phyloP scores from a whole-genome alignment of 2,888 invertebrate genomes.

The Drosophila lacicola region DNA sequence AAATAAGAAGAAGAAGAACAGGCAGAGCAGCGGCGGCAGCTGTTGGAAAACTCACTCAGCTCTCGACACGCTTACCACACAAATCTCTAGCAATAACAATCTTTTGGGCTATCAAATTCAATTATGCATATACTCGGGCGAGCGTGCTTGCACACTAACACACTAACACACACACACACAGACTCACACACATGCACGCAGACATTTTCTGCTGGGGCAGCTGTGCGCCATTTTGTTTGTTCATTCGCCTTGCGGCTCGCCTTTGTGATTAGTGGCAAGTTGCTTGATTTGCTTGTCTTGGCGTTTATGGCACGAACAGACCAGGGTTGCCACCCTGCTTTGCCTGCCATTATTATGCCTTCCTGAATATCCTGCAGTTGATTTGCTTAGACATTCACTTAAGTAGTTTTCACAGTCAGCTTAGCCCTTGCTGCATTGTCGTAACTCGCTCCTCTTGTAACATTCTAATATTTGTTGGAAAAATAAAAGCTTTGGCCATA shows the following conservation, averaged over 20 bases:
- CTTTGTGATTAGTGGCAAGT: constrained; percentile 66
- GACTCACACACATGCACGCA: constrained; percentile 1
- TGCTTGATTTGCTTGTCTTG: constrained; percentile 63
- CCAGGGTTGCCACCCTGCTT: constrained; percentile 3
- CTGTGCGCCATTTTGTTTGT: constrained; percentile 58
- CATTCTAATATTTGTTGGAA: too few species aligned
- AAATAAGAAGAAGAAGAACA: constrained; percentile 8
- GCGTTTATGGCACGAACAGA: constrained; percentile 15
- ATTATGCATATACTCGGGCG: constrained; percentile 68
- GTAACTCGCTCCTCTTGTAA: background rate
- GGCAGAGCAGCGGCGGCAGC: constrained; percentile 22
- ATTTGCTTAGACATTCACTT: constrained; percentile 40
- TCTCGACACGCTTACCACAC: constrained; percentile 50
- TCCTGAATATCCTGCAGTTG: constrained; percentile 35
- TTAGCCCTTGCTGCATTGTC: constrained; percentile 6
- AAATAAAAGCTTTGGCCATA: too few species aligned
- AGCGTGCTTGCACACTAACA: constrained; percentile 29
- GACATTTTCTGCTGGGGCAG: constrained; percentile 16
- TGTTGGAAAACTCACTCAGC: constrained; percentile 39
- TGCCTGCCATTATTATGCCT: constrained; percentile 1
- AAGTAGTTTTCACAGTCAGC: constrained; percentile 33
- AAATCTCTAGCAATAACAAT: constrained; percentile 76
- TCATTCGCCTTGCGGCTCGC: constrained; percentile 57
- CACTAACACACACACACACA: constrained; percentile 1
- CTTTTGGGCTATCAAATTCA: constrained; percentile 78